Conservation (phyloP, 2,113 vertebrate species). For the Crotophaga sulcirostris region DNA sequence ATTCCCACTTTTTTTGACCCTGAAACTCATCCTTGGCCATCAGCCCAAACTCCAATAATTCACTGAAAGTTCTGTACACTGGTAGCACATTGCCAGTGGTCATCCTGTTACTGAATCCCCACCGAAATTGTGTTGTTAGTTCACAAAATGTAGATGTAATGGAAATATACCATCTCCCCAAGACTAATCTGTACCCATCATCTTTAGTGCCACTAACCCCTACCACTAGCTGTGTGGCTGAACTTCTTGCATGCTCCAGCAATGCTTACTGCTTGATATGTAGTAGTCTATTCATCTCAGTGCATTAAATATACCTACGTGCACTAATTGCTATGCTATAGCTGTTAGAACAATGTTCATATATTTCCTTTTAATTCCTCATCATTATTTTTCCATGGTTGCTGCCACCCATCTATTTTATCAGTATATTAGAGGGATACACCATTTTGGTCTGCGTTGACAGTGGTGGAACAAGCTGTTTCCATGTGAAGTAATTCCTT, state of each 20-base stretch:
- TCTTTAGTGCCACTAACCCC: background rate
- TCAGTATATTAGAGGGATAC: too few species aligned
- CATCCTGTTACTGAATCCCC: background rate
- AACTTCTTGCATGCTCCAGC: background rate
- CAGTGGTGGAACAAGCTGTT: background rate
- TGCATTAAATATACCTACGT: background rate
- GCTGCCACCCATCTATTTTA: background rate
- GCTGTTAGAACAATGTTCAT: background rate
- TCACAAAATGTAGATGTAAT: background rate
- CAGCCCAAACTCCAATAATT: background rate
- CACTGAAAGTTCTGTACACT: background rate
- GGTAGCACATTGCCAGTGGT: background rate
- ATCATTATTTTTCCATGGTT: background rate
- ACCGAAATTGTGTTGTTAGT: background rate
- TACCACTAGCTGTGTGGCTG: background rate
- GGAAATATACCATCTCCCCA: background rate
- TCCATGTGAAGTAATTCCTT: background rate
- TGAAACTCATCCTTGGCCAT: background rate
- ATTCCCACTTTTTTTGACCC: background rate
- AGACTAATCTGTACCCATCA: background rate
- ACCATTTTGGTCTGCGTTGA: background rate
- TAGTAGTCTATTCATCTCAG: background rate
- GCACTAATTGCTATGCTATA: background rate
- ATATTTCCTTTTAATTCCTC: background rate
- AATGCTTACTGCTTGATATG: background rate